A percentile compares a stretch with the other conserved stretches of the same genome.
These are phyloP conservation scores for Pogonophryne albipinna DNA, from an alignment of 2,797 vertebrate genomes.

Conservation along the genomic window DNA sequence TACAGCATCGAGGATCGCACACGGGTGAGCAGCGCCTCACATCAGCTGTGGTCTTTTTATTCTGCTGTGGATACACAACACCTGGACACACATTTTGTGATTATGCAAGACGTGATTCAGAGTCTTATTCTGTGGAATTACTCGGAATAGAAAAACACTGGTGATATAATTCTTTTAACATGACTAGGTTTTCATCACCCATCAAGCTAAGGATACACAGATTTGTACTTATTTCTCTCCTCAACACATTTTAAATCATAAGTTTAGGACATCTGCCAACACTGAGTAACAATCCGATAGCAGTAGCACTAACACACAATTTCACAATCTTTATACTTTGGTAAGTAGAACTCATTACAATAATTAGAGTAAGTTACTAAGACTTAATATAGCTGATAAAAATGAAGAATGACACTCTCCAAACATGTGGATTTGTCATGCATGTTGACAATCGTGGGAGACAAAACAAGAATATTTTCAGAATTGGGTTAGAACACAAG, in stretches of 20 bases:
- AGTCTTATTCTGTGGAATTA: slow-evolving; percentile 2
- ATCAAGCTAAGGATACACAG: background rate
- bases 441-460: background rate
- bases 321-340: background rate
- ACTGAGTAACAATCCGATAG: background rate
- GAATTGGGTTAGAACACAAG: background rate
- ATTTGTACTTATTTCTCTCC: background rate
- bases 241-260: background rate
- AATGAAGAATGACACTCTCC: background rate
- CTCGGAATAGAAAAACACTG: background rate
- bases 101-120: slow-evolving; percentile 22
- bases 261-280: background rate
- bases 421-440: background rate
- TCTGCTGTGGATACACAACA: background rate
- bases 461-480: background rate
- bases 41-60: background rate
- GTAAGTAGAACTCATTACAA: background rate
- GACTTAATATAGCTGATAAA: background rate
- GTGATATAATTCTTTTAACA: background rate
- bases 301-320: background rate
- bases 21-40: slow-evolving; percentile 84
- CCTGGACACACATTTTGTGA: background rate
- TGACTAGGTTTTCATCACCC: background rate
- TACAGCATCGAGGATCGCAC: slow-evolving; percentile 98
- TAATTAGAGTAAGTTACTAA: background rate